phyloP scores from a whole-genome alignment of 1,140 invertebrate genomes.

The Eupeodes corollae region DNA sequence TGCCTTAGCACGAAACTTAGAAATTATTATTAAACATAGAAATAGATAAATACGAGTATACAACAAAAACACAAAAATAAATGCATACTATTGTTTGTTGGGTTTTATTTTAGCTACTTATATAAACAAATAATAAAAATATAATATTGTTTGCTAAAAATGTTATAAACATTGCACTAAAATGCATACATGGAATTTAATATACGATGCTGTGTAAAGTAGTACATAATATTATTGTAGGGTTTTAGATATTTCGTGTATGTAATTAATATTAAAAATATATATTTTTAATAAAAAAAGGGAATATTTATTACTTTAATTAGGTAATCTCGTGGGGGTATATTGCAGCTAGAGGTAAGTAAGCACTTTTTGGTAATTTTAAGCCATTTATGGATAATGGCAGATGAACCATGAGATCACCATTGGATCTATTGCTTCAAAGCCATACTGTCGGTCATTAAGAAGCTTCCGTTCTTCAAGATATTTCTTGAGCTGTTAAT shows the following conservation, averaged over 20 bases:
- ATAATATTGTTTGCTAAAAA: not conserved
- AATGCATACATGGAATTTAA: not conserved
- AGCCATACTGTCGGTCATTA: too few relatives aligned
- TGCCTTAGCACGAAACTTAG: not conserved
- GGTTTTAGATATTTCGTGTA: not conserved
- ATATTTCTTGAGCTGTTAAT: too few relatives aligned
- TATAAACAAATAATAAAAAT: not conserved
- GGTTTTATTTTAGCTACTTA: not conserved
- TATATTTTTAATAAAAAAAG: not conserved
- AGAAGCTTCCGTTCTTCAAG: too few relatives aligned
- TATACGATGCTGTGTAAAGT: not conserved
- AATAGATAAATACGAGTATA: not conserved
- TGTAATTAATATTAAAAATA: not conserved
- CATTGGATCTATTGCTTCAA: too few relatives aligned
- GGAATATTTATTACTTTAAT: not conserved
- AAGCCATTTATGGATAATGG: too few relatives aligned
- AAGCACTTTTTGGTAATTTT: too few relatives aligned
- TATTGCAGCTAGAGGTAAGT: not conserved
- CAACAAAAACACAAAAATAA: not conserved
- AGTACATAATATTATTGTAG: too few relatives aligned
- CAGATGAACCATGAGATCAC: too few relatives aligned
- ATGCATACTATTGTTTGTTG: too few relatives aligned
- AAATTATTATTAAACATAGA: not conserved
- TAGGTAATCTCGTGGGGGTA: too few relatives aligned
- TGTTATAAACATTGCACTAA: not conserved